Percentiles rank a stretch among this genome's conserved stretches.
Conservation (phyloP, 2,888 invertebrate species). For the Caenorhabditis doughertyi region DNA sequence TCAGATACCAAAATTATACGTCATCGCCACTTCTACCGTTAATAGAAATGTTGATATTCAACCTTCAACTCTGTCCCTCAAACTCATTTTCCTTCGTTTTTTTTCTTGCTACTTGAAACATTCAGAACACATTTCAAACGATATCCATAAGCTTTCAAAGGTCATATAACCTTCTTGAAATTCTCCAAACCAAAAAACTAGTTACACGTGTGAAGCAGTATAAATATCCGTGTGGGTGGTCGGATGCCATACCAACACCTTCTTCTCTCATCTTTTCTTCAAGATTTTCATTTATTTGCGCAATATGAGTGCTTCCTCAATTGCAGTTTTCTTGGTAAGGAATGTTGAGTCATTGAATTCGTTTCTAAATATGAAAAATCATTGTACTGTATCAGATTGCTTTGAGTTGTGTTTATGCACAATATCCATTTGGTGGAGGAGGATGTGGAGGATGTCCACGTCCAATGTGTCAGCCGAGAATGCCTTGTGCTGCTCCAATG, state of each 20-base stretch:
- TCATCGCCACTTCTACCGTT: no score
- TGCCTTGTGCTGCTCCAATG: constrained; percentile 63
- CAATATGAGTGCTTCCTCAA: constrained; percentile 45
- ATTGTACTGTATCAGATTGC: neutral
- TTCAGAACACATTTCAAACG: constrained; percentile 40
- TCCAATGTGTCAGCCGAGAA: constrained; percentile 63
- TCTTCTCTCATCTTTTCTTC: constrained; percentile 13
- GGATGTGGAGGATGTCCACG: constrained; percentile 49
- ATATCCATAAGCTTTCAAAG: constrained; percentile 59
- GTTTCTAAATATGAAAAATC: no score
- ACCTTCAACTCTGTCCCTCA: constrained; percentile 26
- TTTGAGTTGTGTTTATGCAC: constrained; percentile 36
- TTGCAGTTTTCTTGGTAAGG: constrained; percentile 46
- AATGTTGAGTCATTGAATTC: neutral
- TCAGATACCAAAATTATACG: neutral
- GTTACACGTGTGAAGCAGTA: constrained; percentile 58
- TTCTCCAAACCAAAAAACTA: constrained; percentile 40
- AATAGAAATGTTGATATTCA: no score
- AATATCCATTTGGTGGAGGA: constrained; percentile 54
- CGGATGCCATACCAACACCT: constrained; percentile 34
- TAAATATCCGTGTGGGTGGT: constrained; percentile 54
- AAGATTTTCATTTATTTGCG: constrained; percentile 27
- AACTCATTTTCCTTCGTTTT: neutral
- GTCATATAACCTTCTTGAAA: constrained; percentile 55
- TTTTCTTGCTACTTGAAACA: constrained; percentile 30